Percentiles rank a stretch among this genome's conserved stretches.
Conservation (phyloP, 2,113 vertebrate genomes). For the Platanista minor region DNA sequence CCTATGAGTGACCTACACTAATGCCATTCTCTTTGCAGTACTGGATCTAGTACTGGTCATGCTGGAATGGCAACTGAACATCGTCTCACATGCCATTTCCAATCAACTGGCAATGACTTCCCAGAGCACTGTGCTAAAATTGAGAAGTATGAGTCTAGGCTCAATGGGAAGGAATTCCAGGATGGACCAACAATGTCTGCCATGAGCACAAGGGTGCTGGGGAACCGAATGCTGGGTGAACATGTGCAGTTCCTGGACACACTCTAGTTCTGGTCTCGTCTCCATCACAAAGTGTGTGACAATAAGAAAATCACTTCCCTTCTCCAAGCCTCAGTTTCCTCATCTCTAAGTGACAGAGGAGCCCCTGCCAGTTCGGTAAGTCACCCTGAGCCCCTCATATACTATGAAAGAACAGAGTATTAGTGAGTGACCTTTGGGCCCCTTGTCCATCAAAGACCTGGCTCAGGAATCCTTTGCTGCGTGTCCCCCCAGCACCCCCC, state of each 20-base stretch:
- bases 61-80: not conserved
- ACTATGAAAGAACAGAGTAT: not conserved
- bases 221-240: accelerated
- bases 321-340: not conserved
- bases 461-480: accelerated
- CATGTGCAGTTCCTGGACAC: not conserved
- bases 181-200: accelerated
- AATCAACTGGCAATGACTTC: not conserved
- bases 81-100: not conserved
- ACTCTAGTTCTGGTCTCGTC: not conserved
- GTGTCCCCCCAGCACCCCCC: too few species aligned
- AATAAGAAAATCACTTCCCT: not conserved
- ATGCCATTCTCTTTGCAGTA: not conserved
- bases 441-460: not conserved
- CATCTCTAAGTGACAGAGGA: not conserved
- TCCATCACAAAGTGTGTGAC: not conserved
- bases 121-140: not conserved
- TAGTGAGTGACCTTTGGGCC: not conserved
- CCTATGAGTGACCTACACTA: not conserved
- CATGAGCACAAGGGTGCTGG: accelerated
- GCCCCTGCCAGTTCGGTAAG: not conserved
- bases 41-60: accelerated
- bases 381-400: not conserved
- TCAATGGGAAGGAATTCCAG: not conserved
- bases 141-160: not conserved